These are phyloP conservation scores for Natator depressus DNA, from an alignment of 2,113 vertebrate genomes.

Conservation along the genomic window DNA sequence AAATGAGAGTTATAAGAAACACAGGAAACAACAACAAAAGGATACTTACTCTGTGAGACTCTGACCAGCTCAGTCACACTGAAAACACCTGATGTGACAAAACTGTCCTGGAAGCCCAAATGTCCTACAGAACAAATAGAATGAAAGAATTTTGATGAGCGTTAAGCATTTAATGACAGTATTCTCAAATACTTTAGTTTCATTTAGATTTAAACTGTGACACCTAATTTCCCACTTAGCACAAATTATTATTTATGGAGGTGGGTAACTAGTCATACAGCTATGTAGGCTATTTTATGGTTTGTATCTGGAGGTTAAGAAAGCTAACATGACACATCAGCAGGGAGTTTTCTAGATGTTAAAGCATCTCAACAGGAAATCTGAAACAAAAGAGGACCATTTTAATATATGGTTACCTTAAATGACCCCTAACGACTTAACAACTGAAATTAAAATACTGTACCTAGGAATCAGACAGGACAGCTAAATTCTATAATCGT, in stretches of 20 bases:
- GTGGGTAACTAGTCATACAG: conserved; percentile 73
- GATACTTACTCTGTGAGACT: conserved; percentile 97
- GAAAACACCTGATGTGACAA: conserved; percentile 98
- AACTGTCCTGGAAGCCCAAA: conserved; percentile 99
- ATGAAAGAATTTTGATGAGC: conserved; percentile 64
- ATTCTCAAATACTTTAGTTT: conserved; percentile 69
- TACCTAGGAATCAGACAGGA: conserved; percentile 69
- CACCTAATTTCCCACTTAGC: conserved; percentile 69
- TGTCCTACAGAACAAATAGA: conserved; percentile 90
- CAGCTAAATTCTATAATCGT: conserved; percentile 69
- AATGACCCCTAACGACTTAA: conserved; percentile 77
- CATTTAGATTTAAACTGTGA: conserved; percentile 68
- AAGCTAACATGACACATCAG: conserved; percentile 76
- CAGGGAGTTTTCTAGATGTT: conserved; percentile 76
- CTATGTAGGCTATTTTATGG: conserved; percentile 66
- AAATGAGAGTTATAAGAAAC: conserved; percentile 24
- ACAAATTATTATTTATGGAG: conserved; percentile 71
- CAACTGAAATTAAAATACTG: conserved; percentile 73
- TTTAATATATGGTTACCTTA: conserved; percentile 80
- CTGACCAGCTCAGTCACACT: conserved; percentile 97
- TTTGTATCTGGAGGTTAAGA: conserved; percentile 72
- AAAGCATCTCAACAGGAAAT: conserved; percentile 81
- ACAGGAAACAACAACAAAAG: conserved; percentile 32
- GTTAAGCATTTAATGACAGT: conserved; percentile 62
- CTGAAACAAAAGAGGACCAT: conserved; percentile 78